These are phyloP conservation scores for rabbit (Oryctolagus cuniculus) DNA, from an alignment of 2,113 vertebrate genomes.

Conservation along the genomic window DNA sequence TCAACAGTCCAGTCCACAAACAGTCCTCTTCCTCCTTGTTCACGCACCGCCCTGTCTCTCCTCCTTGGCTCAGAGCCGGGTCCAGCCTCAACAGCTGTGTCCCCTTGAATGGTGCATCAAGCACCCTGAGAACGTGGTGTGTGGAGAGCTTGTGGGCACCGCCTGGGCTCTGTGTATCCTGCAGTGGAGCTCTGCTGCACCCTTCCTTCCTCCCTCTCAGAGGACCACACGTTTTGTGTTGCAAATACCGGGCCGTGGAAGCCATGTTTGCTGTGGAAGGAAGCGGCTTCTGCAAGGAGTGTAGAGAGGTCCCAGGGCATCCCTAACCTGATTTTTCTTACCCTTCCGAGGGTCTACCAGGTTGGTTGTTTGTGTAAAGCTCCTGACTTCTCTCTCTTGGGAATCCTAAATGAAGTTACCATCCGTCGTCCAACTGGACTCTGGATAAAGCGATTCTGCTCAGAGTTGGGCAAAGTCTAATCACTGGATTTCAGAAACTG, in stretches of 20 bases:
- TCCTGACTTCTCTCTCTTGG: neutral
- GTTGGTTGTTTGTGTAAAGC: too few relatives aligned
- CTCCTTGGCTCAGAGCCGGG: slow-evolving; percentile 82
- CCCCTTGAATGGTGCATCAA: slow-evolving; percentile 88
- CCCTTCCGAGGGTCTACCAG: neutral
- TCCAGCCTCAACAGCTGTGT: slow-evolving; percentile 81
- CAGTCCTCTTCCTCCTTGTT: slow-evolving; percentile 78
- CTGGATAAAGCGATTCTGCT: slow-evolving; percentile 29
- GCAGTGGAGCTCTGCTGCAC: neutral
- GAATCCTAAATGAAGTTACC: neutral
- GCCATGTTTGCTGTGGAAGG: neutral
- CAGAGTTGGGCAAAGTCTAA: slow-evolving; percentile 28
- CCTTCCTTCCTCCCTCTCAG: slow-evolving; percentile 73
- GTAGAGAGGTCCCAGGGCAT: neutral
- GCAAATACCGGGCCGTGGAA: neutral
- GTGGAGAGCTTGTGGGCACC: slow-evolving; percentile 83
- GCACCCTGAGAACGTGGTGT: slow-evolving; percentile 82
- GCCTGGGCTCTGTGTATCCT: slow-evolving; percentile 73
- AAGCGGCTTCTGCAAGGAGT: neutral
- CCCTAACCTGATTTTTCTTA: neutral
- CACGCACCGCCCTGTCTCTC: slow-evolving; percentile 72
- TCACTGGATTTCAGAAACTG: neutral
- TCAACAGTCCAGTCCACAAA: slow-evolving; percentile 83
- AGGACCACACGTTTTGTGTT: slow-evolving; percentile 64
- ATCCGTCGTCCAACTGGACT: neutral